These are phyloP conservation scores for Ridgeia piscesae DNA, from an alignment of 1,140 invertebrate genomes.

Conservation along the genomic window DNA sequence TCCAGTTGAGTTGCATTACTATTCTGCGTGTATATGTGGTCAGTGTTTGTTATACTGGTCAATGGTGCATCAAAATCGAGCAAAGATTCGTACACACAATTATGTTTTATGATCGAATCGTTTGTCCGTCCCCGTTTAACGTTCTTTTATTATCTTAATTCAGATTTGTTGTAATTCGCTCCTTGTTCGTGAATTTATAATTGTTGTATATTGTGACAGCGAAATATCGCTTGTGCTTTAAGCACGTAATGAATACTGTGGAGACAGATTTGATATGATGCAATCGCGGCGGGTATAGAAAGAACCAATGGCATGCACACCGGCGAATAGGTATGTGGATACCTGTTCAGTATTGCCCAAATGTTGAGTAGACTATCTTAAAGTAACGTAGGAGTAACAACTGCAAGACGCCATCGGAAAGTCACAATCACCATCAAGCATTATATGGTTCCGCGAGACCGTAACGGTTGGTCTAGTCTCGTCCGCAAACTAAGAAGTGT, in stretches of 20 bases:
- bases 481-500: neutral
- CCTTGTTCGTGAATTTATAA: neutral
- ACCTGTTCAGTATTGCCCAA: neutral
- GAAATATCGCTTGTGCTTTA: neutral
- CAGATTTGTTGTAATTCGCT: neutral
- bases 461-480: neutral
- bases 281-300: neutral
- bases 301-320: neutral
- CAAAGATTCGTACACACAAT: no score
- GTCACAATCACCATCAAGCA: neutral
- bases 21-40: no score
- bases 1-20: no score
- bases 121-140: no score
- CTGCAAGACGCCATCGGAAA: neutral
- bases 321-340: neutral
- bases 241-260: neutral
- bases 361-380: neutral
- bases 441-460: neutral
- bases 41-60: no score
- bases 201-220: neutral
- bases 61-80: no score
- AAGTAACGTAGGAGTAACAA: neutral
- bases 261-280: neutral
- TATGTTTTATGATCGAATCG: no score
- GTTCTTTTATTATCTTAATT: neutral